Conservation (phyloP, 2,888 invertebrate species). For the Agriotes lineatus region DNA sequence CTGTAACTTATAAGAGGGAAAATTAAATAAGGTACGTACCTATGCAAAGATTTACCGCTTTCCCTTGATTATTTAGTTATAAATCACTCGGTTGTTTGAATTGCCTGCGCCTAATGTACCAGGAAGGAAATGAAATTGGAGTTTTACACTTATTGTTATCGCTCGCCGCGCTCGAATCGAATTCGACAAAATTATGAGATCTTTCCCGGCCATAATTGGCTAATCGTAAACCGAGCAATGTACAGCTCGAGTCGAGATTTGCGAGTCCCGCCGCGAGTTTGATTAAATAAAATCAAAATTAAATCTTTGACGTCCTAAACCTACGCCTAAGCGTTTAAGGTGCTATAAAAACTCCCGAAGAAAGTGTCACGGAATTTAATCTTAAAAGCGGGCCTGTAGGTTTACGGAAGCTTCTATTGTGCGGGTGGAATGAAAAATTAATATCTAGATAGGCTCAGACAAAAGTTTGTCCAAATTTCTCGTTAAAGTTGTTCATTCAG, state of each 20-base stretch:
- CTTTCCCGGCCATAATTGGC: background rate
- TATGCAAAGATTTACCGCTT: conserved; percentile 40
- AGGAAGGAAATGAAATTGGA: conserved; percentile 19
- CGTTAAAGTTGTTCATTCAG: conserved; percentile 35
- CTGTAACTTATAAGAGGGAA: conserved; percentile 41
- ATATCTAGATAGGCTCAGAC: conserved; percentile 26
- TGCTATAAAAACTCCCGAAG: too few species aligned
- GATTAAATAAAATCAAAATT: too few species aligned
- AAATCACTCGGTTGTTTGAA: conserved; percentile 35
- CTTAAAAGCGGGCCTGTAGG: too few species aligned
- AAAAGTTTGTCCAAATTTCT: conserved; percentile 33
- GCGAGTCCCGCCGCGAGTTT: too few species aligned
- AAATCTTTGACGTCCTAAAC: too few species aligned
- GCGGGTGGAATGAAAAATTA: conserved; percentile 25
- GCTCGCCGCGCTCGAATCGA: conserved; percentile 1
- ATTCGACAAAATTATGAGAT: conserved; percentile 15
- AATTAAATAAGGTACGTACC: conserved; percentile 42
- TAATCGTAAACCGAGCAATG: background rate
- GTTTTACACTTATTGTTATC: conserved; percentile 23
- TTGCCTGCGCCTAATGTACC: conserved; percentile 21
- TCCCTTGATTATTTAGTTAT: conserved; percentile 41
- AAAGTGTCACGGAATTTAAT: too few species aligned
- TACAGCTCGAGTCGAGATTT: too few species aligned
- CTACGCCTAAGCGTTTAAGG: too few species aligned
- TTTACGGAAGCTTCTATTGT: too few species aligned